These are phyloP conservation scores for Drosophila koepferae DNA, from an alignment of 2,888 invertebrate genomes.

Conservation along the genomic window DNA sequence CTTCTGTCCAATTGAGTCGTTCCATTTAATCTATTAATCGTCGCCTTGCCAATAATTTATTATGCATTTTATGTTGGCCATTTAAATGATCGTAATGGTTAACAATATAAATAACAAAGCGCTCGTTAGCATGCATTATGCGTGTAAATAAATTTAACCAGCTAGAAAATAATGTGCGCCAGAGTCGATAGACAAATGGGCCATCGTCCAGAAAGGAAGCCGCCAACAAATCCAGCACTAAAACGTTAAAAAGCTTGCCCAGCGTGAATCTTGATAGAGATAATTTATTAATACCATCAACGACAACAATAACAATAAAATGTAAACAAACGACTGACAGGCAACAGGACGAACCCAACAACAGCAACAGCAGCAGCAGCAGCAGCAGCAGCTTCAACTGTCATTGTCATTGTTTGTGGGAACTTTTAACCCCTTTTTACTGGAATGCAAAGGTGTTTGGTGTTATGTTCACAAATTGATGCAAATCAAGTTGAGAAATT, in stretches of 20 bases:
- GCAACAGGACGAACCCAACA: conserved; percentile 21
- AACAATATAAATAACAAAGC: conserved; percentile 62
- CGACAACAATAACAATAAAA: conserved; percentile 80
- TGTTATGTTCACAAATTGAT: conserved; percentile 61
- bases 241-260: conserved; percentile 53
- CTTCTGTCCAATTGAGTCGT: conserved; percentile 7
- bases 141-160: conserved; percentile 77
- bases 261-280: conserved; percentile 76
- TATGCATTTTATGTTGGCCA: conserved; percentile 36
- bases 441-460: conserved; percentile 59
- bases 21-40: conserved; percentile 4
- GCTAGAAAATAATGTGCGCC: conserved; percentile 77
- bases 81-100: conserved; percentile 56
- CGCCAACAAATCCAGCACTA: conserved; percentile 55
- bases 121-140: conserved; percentile 75
- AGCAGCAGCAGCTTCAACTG: conserved; percentile 18
- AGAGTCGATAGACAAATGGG: conserved; percentile 72
- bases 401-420: conserved; percentile 33
- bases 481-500: conserved; percentile 67
- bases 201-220: conserved; percentile 25
- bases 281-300: conserved; percentile 81
- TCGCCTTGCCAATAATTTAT: conserved; percentile 54
- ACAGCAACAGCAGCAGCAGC: neutral
- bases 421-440: conserved; percentile 46
- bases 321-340: conserved; percentile 75